Evolutionary conservation across 2,888 invertebrate genomes (phyloP), one percentile per base, ranked within the genome.

Genomic region (Nomada fabriciana): DNA sequence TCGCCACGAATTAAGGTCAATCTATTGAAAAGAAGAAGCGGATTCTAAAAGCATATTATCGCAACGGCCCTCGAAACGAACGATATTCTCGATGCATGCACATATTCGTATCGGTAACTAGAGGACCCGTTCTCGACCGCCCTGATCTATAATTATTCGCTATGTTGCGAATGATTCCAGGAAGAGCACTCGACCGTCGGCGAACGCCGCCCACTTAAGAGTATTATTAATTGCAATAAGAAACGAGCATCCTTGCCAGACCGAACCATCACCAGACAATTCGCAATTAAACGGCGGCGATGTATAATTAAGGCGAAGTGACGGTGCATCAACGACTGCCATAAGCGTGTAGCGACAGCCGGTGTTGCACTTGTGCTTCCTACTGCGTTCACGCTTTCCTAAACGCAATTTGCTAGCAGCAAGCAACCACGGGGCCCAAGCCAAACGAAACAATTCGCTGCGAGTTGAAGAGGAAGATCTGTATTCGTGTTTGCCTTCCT

Each of bases 271-370:
- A 36, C 36, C 43, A 23, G 74, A 88, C 80, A 86, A 84, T 89
- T 82, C 67, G 61, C 81, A 80, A 84, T 87, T 88, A 88, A 85
- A 63, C 55, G 50, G 53, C 59, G 61, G 74, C 59, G 74, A 81
- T 61, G 79, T 72, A 57, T 78, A 89, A 89, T 89, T 89, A 86
- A 84, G 60, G 61, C 68, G 36, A 83, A 84, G 79, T 81, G 81
- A 83, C 85, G 67, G 77, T 76, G 65, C 79, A 80, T 86, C 77
- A 72, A 52, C 61, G 82, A 59, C 42, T 69, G 74, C 72, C 84
- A 52, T 83, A 64, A 76, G 64, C 67, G 47, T 75, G 55, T 63
- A 57, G 43, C 71, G 52, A 52, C 74, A 76, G 79, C 73, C 76
- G 63, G 47, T 15, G 69, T 76, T 71, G 61, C 80, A 72, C 72